Base-by-base conservation (phyloP, 1,140 invertebrate species). In the Hermetia illucens region DNA sequence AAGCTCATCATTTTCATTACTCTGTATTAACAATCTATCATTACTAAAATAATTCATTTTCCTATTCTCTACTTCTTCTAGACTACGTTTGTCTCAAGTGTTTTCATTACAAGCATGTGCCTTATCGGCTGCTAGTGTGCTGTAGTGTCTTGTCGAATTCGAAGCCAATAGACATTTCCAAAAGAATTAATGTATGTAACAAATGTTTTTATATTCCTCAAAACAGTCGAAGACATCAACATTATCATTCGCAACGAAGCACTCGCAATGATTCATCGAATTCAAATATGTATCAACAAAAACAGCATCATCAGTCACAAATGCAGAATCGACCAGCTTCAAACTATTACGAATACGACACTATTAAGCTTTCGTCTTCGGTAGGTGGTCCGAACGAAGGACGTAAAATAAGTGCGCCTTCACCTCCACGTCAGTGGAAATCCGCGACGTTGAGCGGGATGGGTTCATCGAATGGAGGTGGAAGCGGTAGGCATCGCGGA, bases 261-360 rank as follows among this genome's bases (percentile, higher is more conserved):
- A 72, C 78, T 33, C 65, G 71, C 38, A 70, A 74, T 19, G 70
- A 74, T n/a, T n/a, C n/a, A n/a, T n/a, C 38, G 64, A 66, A 22
- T 65, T 70, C 13, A 52, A 49, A 22, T 20, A 24, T 36, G 12
- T 9, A 17, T 5, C 34, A 36, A 13, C 34, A 36, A 16, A 16
- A 36, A 16, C 38, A 42, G 21, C 55, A 51, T 41, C 44, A 24
- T 47, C 49, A 36, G 21, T 21, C 34, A 27, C 35, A 25, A 19
- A 19, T 15, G 15, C 30, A 36, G 13, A 29, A 25, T 24, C 65
- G 82, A 8, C 80, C 82, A 10, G 71, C 79, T 38, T 83, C 80
- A 43, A 85, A 82, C 58, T 85, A 77, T 59, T 85, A 82, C 53
- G 82, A 86, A 60, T 86, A 86, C 57, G 82, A 86, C 54, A 81